Conservation (phyloP, 2,113 vertebrate genomes). For the Dicaeum eximium region DNA sequence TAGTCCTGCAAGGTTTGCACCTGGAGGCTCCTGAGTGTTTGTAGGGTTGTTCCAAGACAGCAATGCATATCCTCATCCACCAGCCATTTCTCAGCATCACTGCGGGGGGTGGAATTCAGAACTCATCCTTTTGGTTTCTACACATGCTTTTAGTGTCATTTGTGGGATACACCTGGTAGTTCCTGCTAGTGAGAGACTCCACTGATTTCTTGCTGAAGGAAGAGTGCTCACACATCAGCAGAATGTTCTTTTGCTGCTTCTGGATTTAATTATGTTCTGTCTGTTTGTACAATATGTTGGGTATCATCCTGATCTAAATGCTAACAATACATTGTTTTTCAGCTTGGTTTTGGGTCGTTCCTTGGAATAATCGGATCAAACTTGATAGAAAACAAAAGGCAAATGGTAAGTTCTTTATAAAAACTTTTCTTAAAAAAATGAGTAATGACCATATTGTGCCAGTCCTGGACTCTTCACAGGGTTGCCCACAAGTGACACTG, state of each 20-base stretch:
- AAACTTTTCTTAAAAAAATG: not conserved
- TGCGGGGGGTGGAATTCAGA: not conserved
- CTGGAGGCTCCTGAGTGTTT: not conserved
- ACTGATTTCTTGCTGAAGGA: slow-evolving; percentile 3
- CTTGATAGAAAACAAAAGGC: slow-evolving; percentile 97
- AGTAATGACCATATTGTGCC: not conserved
- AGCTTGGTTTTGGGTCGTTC: slow-evolving; percentile 97
- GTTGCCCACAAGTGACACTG: not conserved
- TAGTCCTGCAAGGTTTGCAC: not conserved
- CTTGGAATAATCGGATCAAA: slow-evolving; percentile 98
- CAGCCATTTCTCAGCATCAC: slow-evolving; percentile 23
- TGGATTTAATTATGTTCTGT: not conserved
- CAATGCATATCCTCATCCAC: not conserved
- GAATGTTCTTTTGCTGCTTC: slow-evolving; percentile 27
- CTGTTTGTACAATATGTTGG: not conserved
- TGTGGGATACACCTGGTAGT: not conserved
- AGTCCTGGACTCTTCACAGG: not conserved
- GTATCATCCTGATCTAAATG: not conserved
- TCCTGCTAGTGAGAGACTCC: not conserved
- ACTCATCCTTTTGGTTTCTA: slow-evolving; percentile 35
- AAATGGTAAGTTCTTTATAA: slow-evolving; percentile 87
- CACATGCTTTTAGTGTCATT: not conserved
- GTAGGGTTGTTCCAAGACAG: not conserved
- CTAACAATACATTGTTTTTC: slow-evolving; percentile 66
- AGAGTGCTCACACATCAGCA: not conserved